Conservation (phyloP, 2,888 invertebrate species). For the Diabrotica balteata region DNA sequence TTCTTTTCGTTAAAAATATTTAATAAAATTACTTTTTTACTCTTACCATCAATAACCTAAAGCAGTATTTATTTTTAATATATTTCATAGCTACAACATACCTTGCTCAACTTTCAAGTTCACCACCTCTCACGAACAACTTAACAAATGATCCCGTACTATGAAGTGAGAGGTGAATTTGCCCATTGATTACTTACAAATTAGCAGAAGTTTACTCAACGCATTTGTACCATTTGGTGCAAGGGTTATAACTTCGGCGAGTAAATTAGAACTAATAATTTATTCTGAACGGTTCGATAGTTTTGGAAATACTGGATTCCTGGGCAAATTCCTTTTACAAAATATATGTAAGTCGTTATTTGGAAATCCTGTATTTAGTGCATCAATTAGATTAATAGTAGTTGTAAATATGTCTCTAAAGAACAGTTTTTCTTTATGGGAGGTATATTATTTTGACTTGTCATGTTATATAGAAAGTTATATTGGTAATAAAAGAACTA, state of each 20-base stretch:
- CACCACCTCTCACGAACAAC: background rate
- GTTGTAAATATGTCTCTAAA: background rate
- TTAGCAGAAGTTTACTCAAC: background rate
- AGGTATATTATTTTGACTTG: background rate
- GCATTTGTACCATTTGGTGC: slow-evolving; percentile 9
- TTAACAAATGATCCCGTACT: background rate
- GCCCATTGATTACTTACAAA: slow-evolving; percentile 4
- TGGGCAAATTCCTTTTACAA: background rate
- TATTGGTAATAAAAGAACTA: too few species aligned
- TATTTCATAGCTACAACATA: too few species aligned
- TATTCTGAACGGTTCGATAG: slow-evolving; percentile 4
- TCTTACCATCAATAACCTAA: too few species aligned
- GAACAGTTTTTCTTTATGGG: background rate
- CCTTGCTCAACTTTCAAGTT: background rate
- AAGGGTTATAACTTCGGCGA: background rate
- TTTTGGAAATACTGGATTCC: slow-evolving; percentile 10
- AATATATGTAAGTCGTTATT: background rate
- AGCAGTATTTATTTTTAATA: too few species aligned
- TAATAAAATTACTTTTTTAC: too few species aligned
- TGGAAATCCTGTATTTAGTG: background rate
- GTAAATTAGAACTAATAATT: slow-evolving; percentile 5
- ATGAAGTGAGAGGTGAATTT: background rate
- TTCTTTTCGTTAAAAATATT: too few species aligned
- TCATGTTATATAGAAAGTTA: too few species aligned
- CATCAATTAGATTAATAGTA: too few species aligned